A percentile compares a stretch with the other conserved stretches of the same genome.
Evolutionary conservation across 2,888 invertebrate genomes (phyloP).

Genomic region (Neoascia interrupta): DNA sequence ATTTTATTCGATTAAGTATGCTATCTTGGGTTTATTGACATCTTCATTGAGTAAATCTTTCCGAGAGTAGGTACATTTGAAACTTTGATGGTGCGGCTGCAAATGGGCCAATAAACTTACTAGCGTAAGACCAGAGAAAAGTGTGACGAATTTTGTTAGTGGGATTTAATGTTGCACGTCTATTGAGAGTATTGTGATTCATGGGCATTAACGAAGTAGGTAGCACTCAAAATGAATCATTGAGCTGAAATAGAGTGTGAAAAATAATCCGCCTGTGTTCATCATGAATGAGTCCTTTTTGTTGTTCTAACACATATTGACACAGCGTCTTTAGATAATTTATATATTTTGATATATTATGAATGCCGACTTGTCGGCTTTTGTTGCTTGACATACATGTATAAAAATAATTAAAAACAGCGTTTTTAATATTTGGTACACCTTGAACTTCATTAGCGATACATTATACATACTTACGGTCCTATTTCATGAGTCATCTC

Average conservation of each 20-base stretch:
- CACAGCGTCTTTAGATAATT: not conserved
- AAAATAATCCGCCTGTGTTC: slow-evolving; percentile 1
- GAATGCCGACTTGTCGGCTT: too few relatives aligned
- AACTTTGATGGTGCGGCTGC: slow-evolving; percentile 17
- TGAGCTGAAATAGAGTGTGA: slow-evolving; percentile 18
- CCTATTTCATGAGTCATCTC: too few relatives aligned
- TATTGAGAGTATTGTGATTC: slow-evolving; percentile 34
- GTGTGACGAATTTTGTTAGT: slow-evolving; percentile 8
- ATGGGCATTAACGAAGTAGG: slow-evolving; percentile 37
- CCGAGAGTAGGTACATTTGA: slow-evolving; percentile 21
- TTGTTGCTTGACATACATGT: not conserved
- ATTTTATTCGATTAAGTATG: slow-evolving; percentile 9
- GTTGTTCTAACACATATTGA: not conserved
- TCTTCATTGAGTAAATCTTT: slow-evolving; percentile 38
- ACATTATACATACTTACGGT: too few relatives aligned
- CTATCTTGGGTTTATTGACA: slow-evolving; percentile 43
- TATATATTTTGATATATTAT: not conserved
- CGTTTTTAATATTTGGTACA: too few relatives aligned
- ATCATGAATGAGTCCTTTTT: not conserved
- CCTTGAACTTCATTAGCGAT: too few relatives aligned
- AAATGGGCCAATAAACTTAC: slow-evolving; percentile 51
- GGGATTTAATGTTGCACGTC: slow-evolving; percentile 2
- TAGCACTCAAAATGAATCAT: slow-evolving; percentile 38
- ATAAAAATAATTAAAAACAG: too few relatives aligned
- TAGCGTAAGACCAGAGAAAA: not conserved